These are phyloP conservation scores for Ibidorhyncha struthersii DNA, from an alignment of 2,113 vertebrate genomes.

Conservation along the genomic window DNA sequence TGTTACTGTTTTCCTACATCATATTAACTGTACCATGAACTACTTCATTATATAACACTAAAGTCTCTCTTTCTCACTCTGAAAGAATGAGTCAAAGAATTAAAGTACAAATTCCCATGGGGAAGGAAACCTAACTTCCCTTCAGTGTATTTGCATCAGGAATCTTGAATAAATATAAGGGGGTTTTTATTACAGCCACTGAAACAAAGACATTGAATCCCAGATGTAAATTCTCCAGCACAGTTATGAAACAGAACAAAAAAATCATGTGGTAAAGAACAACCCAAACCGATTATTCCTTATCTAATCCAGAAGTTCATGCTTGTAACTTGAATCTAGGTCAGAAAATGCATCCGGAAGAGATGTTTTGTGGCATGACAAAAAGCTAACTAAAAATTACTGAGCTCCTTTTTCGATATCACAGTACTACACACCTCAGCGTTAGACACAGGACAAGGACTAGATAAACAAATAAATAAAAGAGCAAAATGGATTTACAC, in stretches of 20 bases:
- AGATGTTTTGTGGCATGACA: not conserved
- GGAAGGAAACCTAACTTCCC: slow-evolving; percentile 24
- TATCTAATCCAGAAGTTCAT: not conserved
- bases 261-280: not conserved
- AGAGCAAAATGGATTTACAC: not conserved
- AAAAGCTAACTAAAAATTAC: not conserved
- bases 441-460: not conserved
- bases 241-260: slow-evolving; percentile 21
- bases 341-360: slow-evolving; percentile 8
- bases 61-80: slow-evolving; percentile 42
- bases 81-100: slow-evolving; percentile 35
- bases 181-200: slow-evolving; percentile 13
- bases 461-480: not conserved
- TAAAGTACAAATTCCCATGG: not conserved
- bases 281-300: not conserved
- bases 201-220: slow-evolving; percentile 55
- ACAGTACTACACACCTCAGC: not conserved
- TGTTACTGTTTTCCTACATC: slow-evolving; percentile 64
- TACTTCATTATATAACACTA: slow-evolving; percentile 67
- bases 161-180: slow-evolving; percentile 52
- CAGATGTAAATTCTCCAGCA: not conserved
- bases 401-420: not conserved
- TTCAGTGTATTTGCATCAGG: slow-evolving; percentile 33
- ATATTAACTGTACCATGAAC: slow-evolving; percentile 71
- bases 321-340: not conserved